Conservation (phyloP, 2,113 vertebrate genomes). For the Pluvialis apricaria region DNA sequence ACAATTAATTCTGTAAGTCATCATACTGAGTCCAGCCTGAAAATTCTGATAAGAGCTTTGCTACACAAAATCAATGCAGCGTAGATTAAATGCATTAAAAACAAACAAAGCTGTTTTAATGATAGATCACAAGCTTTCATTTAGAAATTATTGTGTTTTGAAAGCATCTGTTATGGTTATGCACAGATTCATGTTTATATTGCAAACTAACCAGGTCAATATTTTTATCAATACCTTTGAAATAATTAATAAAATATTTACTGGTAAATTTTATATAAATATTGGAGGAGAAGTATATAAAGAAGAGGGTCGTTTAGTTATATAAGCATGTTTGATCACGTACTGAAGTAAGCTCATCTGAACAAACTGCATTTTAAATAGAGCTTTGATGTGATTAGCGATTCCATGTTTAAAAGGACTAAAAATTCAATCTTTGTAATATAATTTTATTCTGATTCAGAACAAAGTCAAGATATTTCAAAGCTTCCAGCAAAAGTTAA, state of each 20-base stretch:
- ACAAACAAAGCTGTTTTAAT: background rate
- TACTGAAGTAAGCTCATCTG: background rate
- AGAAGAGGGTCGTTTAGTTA: background rate
- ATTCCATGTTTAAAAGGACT: background rate
- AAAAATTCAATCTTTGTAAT: background rate
- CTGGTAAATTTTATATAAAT: background rate
- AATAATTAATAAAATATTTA: background rate
- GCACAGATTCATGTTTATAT: background rate
- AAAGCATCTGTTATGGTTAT: background rate
- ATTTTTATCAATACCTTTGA: background rate
- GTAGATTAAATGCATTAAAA: background rate
- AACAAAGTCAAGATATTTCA: background rate
- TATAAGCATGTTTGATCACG: background rate
- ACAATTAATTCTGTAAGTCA: background rate
- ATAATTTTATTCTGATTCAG: background rate
- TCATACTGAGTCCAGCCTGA: background rate
- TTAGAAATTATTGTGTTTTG: background rate
- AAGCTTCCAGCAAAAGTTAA: background rate
- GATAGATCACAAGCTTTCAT: background rate
- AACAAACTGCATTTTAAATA: background rate
- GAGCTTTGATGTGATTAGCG: background rate
- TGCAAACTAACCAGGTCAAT: background rate
- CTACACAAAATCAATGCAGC: background rate
- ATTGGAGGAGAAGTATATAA: background rate
- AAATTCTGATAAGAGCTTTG: background rate